phyloP scores from a whole-genome alignment of 2,888 invertebrate species.

The Hoplodrina blanda region DNA sequence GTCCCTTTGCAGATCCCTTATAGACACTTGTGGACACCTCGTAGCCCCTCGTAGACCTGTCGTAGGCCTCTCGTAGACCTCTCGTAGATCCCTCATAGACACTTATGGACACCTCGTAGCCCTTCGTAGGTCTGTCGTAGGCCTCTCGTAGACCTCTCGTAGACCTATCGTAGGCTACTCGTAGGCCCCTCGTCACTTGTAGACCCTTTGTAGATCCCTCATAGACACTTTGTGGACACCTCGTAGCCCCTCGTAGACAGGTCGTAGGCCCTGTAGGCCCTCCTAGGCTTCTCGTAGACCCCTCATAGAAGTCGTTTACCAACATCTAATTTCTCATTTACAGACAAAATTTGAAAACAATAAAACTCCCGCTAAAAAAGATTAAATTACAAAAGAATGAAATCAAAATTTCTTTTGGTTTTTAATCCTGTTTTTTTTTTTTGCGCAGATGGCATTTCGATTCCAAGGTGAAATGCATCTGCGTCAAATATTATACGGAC shows the following conservation, averaged over 20 bases:
- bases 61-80: no score
- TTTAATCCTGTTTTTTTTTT: constrained; percentile 10
- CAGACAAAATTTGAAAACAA: constrained; percentile 12
- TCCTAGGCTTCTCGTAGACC: neutral
- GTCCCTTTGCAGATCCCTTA: no score
- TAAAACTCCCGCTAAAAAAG: constrained; percentile 22
- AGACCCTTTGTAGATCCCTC: no score
- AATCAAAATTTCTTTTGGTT: constrained; percentile 15
- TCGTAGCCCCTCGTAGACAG: no score
- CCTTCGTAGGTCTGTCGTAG: neutral
- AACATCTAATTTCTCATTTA: constrained; percentile 11
- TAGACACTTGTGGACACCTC: no score
- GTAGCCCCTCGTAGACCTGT: no score
- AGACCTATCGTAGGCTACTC: no score
- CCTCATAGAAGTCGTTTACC: neutral
- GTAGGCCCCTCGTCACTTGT: no score
- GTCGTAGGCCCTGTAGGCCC: no score
- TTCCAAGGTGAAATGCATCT: constrained; percentile 34
- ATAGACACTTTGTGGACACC: no score
- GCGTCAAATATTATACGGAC: constrained; percentile 39
- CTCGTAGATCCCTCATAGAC: neutral
- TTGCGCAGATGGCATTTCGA: constrained; percentile 25
- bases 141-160: neutral
- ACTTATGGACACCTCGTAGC: neutral
- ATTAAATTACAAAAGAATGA: constrained; percentile 16